Evolutionary conservation across 2,888 invertebrate species (phyloP), one percentile per base, ranked within the genome.

Genomic region (Gari tellinella): DNA sequence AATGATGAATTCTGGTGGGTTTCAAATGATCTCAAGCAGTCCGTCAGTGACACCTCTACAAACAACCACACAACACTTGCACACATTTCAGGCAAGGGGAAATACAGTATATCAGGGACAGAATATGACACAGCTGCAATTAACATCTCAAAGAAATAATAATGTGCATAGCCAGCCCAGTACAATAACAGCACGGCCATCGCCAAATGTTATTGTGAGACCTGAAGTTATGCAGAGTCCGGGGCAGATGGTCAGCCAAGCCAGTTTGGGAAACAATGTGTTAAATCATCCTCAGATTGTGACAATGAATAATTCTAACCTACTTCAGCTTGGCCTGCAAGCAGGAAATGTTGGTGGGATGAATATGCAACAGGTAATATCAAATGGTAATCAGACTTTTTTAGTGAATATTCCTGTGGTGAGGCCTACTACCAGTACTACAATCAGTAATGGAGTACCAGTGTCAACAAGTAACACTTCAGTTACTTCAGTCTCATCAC

Each of bases 401-500:
- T 84, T 84, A 84, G 81, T 81, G 73, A 80, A 80, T 84, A 81
- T 84, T 72, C 84, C 84, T 83, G 83, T 83, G 83, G 73, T 79
- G 81, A 68, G 78, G 57, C 70, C 76, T 65, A 77, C 62, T 62
- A 74, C 70, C 73, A 74, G 67, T 46, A 63, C 15, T 51, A 73
- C 68, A 65, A 76, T 80, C 73, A 78, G 81, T 77, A 72, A 67
- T 77, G 77, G 72, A 55, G 58, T 68, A 65, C 56, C 69, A 41
- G 48, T 70, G 56, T 57, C 67, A 67, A 72, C 78, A 56, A 64
- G 72, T 76, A 79, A 61, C 62, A 19, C 56, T 58, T n/a, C n/a
- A n/a, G 72, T 77, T 72, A 75, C 77, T 80, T 61, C 68, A 55
- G 77, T 64, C 72, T 75, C 77, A 63, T 77, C 83, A 83, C 83